Evolutionary conservation across 1,140 invertebrate genomes (phyloP).

Genomic region (Drosophila kanapiae): DNA sequence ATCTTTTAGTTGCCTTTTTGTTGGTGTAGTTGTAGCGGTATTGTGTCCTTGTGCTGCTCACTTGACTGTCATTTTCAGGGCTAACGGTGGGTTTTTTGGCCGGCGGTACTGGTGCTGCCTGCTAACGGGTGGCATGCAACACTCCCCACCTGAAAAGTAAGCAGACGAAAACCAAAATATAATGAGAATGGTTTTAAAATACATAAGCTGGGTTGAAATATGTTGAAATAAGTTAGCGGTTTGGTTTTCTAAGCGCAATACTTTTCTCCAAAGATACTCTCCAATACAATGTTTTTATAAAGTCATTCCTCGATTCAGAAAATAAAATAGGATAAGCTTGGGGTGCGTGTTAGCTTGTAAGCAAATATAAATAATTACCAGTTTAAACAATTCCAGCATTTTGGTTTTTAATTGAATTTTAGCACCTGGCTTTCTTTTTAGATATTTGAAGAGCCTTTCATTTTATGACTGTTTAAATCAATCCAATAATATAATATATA

Average conservation of each 20-base stretch:
- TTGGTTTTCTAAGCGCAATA: not conserved
- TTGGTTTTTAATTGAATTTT: constrained; percentile 10
- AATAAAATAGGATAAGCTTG: too few relatives aligned
- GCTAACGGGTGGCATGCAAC: constrained; percentile 1
- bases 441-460: not conserved
- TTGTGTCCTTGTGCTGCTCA: constrained; percentile 14
- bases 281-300: too few relatives aligned
- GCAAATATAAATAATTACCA: not conserved
- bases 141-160: constrained; percentile 30
- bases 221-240: not conserved
- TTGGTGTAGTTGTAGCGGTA: not conserved
- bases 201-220: not conserved
- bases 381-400: too few relatives aligned
- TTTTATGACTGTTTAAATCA: too few relatives aligned
- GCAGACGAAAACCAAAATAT: not conserved
- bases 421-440: not conserved
- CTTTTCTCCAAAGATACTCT: not conserved
- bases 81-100: constrained; percentile 2
- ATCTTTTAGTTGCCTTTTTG: constrained; percentile 1
- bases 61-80: constrained; percentile 44
- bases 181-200: constrained; percentile 9
- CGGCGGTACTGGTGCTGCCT: constrained; percentile 5
- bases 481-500: too few relatives aligned
- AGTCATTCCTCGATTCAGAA: too few relatives aligned
- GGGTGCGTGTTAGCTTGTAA: too few relatives aligned